A percentile compares a stretch with the other conserved stretches of the same genome.
phyloP scores from a whole-genome alignment of 2,113 vertebrate species.

The Tachysurus vachellii region DNA sequence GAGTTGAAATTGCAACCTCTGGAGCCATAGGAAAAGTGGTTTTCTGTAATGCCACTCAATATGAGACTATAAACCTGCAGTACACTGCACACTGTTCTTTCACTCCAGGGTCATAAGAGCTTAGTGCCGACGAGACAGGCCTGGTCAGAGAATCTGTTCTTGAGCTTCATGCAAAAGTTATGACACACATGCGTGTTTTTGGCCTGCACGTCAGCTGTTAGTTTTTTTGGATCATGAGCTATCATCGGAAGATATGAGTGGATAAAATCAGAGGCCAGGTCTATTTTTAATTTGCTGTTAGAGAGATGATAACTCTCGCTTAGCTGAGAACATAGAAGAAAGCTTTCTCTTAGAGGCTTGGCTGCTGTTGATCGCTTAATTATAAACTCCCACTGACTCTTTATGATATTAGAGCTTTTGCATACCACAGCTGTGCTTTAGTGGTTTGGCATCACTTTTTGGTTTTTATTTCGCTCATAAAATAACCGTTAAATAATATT shows the following conservation, averaged over 20 bases:
- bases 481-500: no score
- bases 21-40: neutral
- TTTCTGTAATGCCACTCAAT: neutral
- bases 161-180: constrained; percentile 59
- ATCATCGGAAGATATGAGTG: constrained; percentile 55
- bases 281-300: constrained; percentile 57
- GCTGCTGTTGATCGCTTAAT: neutral
- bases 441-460: neutral
- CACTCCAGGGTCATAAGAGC: neutral
- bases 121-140: neutral
- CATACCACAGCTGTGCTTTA: neutral
- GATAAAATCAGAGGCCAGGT: constrained; percentile 49
- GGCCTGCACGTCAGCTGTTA: constrained; percentile 64
- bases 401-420: neutral
- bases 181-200: constrained; percentile 41
- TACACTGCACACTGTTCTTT: neutral
- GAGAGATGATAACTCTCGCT: constrained; percentile 1
- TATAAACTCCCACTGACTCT: neutral
- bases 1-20: neutral
- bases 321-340: neutral
- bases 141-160: constrained; percentile 9
- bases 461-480: neutral
- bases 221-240: constrained; percentile 69
- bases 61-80: neutral
- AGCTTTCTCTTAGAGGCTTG: neutral